Percentiles rank a stretch among this genome's conserved stretches.
phyloP scores from a whole-genome alignment of 2,797 vertebrate species.

The Pelochelys cantorii region DNA sequence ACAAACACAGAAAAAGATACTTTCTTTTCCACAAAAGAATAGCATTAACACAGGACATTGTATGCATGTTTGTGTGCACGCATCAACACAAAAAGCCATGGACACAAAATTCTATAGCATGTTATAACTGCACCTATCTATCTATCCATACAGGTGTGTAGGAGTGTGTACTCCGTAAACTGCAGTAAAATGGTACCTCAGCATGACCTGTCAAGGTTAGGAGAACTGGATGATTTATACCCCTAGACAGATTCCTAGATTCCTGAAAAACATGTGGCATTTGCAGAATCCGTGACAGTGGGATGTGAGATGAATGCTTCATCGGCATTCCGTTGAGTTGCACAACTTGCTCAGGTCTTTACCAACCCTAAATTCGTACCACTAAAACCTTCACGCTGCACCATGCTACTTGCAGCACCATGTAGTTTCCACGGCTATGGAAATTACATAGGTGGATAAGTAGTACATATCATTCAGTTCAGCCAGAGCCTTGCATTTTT shows the following conservation, averaged over 20 bases:
- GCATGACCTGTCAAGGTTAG: background rate
- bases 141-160: background rate
- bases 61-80: background rate
- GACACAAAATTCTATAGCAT: background rate
- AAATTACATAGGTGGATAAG: conserved; percentile 25
- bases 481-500: conserved; percentile 64
- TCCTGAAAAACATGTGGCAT: conserved; percentile 43
- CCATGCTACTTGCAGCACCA: conserved; percentile 48
- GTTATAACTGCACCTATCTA: background rate
- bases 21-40: background rate
- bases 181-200: background rate
- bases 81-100: background rate
- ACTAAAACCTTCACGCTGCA: conserved; percentile 34
- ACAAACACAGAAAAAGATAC: background rate
- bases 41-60: background rate
- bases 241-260: background rate
- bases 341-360: conserved; percentile 49
- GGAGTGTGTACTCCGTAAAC: background rate
- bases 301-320: conserved; percentile 57
- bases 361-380: conserved; percentile 35
- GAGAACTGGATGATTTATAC: background rate
- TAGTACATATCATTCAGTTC: conserved; percentile 57
- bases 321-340: conserved; percentile 40
- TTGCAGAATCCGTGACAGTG: conserved; percentile 29
- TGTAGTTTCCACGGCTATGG: conserved; percentile 44